phyloP scores from a whole-genome alignment of 2,888 invertebrate species.

The Chesias legatella region DNA sequence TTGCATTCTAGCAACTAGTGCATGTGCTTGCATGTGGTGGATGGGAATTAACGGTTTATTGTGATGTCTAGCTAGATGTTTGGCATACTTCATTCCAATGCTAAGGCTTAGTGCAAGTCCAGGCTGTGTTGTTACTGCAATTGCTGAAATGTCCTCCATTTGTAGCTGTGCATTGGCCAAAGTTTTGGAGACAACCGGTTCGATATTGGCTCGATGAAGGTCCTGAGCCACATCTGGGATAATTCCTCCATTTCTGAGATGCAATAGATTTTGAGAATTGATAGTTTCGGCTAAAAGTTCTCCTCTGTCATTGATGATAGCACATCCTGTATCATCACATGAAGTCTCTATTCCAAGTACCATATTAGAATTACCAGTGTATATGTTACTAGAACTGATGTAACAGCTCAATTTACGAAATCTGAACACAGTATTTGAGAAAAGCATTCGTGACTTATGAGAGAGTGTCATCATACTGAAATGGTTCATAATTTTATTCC shows the following conservation, averaged over 20 bases:
- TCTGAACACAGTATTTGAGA: too few species aligned
- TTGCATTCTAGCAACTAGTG: constrained; percentile 91
- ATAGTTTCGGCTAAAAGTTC: constrained; percentile 89
- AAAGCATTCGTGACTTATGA: too few species aligned
- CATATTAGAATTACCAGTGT: constrained; percentile 50
- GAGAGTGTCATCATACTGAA: too few species aligned
- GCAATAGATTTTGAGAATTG: constrained; percentile 88
- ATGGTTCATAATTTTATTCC: too few species aligned
- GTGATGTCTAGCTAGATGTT: constrained; percentile 84
- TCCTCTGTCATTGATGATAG: constrained; percentile 88
- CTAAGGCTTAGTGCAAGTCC: constrained; percentile 88
- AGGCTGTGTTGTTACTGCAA: constrained; percentile 94
- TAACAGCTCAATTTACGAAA: constrained; percentile 4
- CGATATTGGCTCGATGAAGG: constrained; percentile 89
- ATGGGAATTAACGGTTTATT: constrained; percentile 95
- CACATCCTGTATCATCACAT: constrained; percentile 98
- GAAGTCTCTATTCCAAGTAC: constrained; percentile 98
- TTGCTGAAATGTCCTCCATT: constrained; percentile 87
- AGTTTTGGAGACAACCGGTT: constrained; percentile 85
- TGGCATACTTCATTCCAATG: constrained; percentile 92
- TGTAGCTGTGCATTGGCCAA: constrained; percentile 81
- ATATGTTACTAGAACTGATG: constrained; percentile 21
- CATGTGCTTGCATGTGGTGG: constrained; percentile 99
- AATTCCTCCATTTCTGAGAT: constrained; percentile 91
- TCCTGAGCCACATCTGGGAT: constrained; percentile 93